These are phyloP conservation scores for Lutjanus campechanus DNA, from an alignment of 2,797 vertebrate genomes.

Conservation along the genomic window DNA sequence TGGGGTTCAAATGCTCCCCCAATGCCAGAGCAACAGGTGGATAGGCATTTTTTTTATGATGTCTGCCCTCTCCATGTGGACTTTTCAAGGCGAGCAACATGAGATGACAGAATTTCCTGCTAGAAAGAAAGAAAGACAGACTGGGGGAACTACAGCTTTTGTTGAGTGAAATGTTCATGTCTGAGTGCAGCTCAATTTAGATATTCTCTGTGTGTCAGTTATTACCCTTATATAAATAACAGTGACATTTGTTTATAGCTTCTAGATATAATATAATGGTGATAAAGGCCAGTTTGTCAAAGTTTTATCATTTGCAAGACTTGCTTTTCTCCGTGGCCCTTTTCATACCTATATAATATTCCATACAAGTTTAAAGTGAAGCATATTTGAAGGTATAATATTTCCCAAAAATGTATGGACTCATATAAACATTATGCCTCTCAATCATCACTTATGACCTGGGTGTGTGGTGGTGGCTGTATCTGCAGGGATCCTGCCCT, in stretches of 20 bases:
- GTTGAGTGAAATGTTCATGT: conserved; percentile 30
- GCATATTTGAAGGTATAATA: neutral
- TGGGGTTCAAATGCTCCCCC: conserved; percentile 82
- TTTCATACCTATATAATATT: neutral
- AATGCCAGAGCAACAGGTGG: conserved; percentile 86
- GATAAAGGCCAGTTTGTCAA: neutral
- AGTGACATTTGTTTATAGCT: neutral
- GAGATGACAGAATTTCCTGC: conserved; percentile 81
- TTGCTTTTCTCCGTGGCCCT: neutral
- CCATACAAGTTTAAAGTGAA: neutral
- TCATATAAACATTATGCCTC: no score
- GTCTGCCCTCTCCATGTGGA: conserved; percentile 79
- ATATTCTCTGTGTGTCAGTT: conserved; percentile 39
- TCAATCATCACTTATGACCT: no score
- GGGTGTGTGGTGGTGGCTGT: no score
- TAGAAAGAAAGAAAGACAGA: conserved; percentile 56
- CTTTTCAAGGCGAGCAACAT: conserved; percentile 79
- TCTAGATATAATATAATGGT: neutral
- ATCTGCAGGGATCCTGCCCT: no score
- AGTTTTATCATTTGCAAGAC: neutral
- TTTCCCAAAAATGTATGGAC: no score
- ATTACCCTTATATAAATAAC: neutral
- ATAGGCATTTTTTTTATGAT: conserved; percentile 84
- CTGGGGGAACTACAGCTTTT: conserved; percentile 51
- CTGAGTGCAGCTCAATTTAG: conserved; percentile 28